Base-by-base conservation (phyloP, 2,797 vertebrate species). In the Sebastes diaconus region DNA sequence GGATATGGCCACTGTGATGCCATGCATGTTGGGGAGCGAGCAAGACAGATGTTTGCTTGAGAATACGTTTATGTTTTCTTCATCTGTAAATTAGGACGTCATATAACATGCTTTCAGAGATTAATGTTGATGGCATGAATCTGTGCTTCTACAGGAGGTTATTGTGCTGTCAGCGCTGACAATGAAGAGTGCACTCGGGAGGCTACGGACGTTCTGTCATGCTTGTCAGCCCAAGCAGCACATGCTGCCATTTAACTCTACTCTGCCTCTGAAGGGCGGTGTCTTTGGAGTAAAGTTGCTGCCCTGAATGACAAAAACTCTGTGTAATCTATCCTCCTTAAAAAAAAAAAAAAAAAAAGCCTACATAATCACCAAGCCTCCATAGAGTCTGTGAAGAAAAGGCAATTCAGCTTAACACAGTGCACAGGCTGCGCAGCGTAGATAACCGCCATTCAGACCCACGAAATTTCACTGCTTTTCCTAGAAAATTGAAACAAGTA, bases 401-500 rank as follows among this genome's bases (percentile, higher is more conserved):
- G 70, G 66, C 30, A 79, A 75, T 85, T 91, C 84, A 84, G 78
- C 75, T 89, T 83, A 84, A 90, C 72, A 58, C 77, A 32, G 68
- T 18, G 64, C 66, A 79, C 75, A 74, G 76, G 79, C 89, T 91
- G 92, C n/a, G n/a, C 11, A 27, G 52, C 14, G 6, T 20, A 89
- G 87, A 93, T 92, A 91, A 88, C 87, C 50, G n/a, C 88, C 39
- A 68, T 73, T 87, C 77, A 89, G 74, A 78, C 20, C 76, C 85
- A 68, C 73, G 14, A 73, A 79, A 84, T 81, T 76, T 71, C 79
- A 66, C 74, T 76, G 78, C 55, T 73, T 81, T 88, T 86, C 79
- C 67, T 39, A 3, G 14, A 60, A 85, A 88, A 91, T 59, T 84
- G 39, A 88, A 91, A 86, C 10, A 22, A 79, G 54, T 32, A 69